These are phyloP conservation scores for Holacanthella duospinosa DNA, from an alignment of 2,888 invertebrate genomes.

Conservation along the genomic window DNA sequence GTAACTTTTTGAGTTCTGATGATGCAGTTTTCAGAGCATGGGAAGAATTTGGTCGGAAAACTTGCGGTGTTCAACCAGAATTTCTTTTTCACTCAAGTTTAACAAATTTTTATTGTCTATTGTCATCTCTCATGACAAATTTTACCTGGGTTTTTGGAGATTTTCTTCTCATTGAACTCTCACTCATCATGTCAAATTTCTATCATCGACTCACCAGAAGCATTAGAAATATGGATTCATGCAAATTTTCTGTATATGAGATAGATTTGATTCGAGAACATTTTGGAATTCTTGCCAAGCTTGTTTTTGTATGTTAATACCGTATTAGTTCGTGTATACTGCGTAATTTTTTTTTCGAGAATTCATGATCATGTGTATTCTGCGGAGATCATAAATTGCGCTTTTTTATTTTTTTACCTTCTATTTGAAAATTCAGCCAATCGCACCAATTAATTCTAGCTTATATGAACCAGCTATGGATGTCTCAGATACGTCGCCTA, in stretches of 20 bases:
- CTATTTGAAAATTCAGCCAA: too few species aligned
- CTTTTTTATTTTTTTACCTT: neutral
- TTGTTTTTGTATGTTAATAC: constrained; percentile 22
- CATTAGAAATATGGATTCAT: constrained; percentile 24
- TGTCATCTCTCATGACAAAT: constrained; percentile 24
- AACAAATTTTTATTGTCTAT: constrained; percentile 26
- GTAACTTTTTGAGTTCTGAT: constrained; percentile 12
- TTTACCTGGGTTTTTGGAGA: constrained; percentile 33
- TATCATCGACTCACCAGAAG: constrained; percentile 23
- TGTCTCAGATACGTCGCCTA: too few species aligned
- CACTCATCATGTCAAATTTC: constrained; percentile 24
- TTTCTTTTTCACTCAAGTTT: constrained; percentile 24
- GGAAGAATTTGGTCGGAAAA: constrained; percentile 21
- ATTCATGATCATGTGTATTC: too few species aligned
- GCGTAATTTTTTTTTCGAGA: neutral
- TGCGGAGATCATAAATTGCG: neutral
- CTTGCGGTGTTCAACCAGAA: constrained; percentile 22
- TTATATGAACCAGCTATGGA: too few species aligned
- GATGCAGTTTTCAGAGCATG: constrained; percentile 14
- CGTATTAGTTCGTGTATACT: neutral
- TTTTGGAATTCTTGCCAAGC: constrained; percentile 28
- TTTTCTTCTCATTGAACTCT: constrained; percentile 25
- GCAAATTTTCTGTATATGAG: constrained; percentile 23
- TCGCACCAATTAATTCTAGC: too few species aligned
- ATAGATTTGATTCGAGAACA: constrained; percentile 35